These are phyloP conservation scores for Botrylloides violaceus DNA, from an alignment of 23 tunicate genomes.

Conservation along the genomic window DNA sequence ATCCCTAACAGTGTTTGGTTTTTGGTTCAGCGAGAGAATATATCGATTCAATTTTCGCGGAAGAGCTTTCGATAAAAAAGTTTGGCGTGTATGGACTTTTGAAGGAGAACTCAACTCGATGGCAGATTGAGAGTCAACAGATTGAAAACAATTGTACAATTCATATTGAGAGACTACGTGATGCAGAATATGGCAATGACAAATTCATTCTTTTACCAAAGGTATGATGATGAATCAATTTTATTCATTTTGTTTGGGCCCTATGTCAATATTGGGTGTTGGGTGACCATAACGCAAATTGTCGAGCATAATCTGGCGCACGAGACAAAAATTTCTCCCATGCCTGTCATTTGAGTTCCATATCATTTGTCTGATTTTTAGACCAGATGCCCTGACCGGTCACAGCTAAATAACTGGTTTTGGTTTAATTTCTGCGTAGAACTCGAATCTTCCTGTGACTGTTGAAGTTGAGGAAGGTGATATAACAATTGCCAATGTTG, in stretches of 20 bases:
- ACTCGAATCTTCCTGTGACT: too few species aligned
- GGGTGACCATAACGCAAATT: not conserved
- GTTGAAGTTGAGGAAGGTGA: slow-evolving; percentile 4
- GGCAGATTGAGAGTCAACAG: not conserved
- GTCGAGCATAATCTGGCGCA: not conserved
- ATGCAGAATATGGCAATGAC: slow-evolving; percentile 7
- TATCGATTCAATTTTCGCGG: not conserved
- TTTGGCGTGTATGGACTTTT: not conserved
- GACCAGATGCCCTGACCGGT: not conserved
- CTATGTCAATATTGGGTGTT: not conserved
- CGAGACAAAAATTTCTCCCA: not conserved
- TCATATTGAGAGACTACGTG: not conserved
- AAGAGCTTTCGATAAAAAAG: not conserved
- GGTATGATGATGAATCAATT: not conserved
- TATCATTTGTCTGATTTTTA: not conserved
- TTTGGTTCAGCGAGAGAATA: slow-evolving; percentile 7
- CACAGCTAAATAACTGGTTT: too few species aligned
- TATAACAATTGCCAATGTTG: slow-evolving; percentile 1
- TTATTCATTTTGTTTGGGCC: not conserved
- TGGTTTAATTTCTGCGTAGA: too few species aligned
- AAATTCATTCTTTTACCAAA: not conserved
- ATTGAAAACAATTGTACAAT: not conserved
- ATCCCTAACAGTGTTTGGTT: too few species aligned
- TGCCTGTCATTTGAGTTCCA: not conserved
- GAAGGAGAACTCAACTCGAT: not conserved